These are phyloP conservation scores for Urocolius indicus DNA, from an alignment of 2,113 vertebrate genomes.

Conservation along the genomic window DNA sequence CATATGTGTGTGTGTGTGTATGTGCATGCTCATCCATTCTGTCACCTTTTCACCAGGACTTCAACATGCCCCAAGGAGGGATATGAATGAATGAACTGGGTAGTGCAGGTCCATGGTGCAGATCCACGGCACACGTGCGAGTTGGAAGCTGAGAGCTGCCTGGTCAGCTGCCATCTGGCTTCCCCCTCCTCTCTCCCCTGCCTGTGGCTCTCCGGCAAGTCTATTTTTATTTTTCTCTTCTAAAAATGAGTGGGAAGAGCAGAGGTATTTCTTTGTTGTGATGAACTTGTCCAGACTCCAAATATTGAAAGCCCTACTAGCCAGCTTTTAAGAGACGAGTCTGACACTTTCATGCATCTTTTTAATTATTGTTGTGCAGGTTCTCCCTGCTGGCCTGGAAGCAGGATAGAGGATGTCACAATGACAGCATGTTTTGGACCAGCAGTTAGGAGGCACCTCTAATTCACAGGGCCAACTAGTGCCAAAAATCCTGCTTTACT, in stretches of 20 bases:
- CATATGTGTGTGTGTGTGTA: fast-evolving
- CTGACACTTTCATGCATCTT: background rate
- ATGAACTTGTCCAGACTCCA: background rate
- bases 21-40: background rate
- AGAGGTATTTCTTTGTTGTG: slow-evolving; percentile 2
- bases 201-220: background rate
- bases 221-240: slow-evolving; percentile 9
- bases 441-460: background rate
- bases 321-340: background rate
- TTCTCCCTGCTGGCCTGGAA: background rate
- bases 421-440: background rate
- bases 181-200: background rate
- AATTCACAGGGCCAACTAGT: background rate
- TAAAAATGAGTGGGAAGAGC: background rate
- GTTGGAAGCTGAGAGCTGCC: background rate
- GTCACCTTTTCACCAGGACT: background rate
- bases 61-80: background rate
- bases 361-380: background rate
- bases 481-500: background rate
- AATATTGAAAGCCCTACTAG: background rate
- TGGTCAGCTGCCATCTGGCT: fast-evolving
- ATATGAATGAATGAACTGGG: fast-evolving
- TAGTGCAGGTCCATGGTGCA: fast-evolving
- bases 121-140: background rate
- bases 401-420: background rate